A percentile compares a stretch with the other conserved stretches of the same genome.
Conservation (phyloP, 2,888 invertebrate genomes). For the Cataglyphis livida region DNA sequence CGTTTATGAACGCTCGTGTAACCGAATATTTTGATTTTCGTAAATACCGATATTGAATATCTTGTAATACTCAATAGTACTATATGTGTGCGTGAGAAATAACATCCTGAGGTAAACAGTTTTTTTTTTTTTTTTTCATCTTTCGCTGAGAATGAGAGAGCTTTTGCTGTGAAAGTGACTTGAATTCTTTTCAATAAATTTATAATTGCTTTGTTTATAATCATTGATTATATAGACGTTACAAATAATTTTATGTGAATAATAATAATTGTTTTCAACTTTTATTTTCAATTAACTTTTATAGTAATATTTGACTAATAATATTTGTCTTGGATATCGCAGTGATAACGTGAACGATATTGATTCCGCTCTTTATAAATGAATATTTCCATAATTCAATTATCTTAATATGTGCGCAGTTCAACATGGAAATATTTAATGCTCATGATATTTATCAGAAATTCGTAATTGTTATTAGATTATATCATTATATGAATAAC, state of each 20-base stretch:
- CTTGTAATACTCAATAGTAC: background rate
- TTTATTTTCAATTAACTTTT: background rate
- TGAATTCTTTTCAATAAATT: background rate
- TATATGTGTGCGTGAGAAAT: background rate
- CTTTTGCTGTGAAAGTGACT: background rate
- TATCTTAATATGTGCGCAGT: background rate
- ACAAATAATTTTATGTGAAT: background rate
- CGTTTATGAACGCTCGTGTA: background rate
- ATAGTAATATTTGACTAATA: background rate
- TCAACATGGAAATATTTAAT: background rate
- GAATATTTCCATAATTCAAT: background rate
- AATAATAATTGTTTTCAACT: no score
- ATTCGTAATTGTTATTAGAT: background rate
- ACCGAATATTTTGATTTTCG: conserved; percentile 8
- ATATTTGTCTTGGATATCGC: background rate
- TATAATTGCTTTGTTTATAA: background rate
- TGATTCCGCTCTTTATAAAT: background rate
- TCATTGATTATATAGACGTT: background rate
- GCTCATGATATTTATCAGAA: background rate
- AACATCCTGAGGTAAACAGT: background rate
- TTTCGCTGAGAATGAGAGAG: background rate
- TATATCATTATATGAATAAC: conserved; percentile 10
- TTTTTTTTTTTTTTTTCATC: background rate
- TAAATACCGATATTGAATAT: background rate
- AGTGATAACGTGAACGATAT: background rate